phyloP scores from a whole-genome alignment of 2,888 invertebrate species.

The Leucoma salicis region DNA sequence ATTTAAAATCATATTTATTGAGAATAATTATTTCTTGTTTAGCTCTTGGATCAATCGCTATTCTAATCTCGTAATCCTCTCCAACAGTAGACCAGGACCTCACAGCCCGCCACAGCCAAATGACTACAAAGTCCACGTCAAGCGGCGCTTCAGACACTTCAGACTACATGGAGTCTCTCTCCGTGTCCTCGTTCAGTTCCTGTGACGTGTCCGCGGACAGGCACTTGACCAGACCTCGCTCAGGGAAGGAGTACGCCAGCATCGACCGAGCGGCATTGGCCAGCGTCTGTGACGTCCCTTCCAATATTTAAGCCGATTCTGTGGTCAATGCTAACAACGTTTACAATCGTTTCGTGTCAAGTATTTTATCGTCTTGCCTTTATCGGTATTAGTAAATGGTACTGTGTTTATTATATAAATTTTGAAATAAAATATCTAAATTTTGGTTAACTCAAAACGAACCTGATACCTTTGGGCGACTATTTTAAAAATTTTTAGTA shows the following conservation, averaged over 20 bases:
- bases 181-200: slow-evolving; percentile 86
- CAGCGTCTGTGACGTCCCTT: slow-evolving; percentile 31
- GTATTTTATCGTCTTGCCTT: not conserved
- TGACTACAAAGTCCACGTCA: slow-evolving; percentile 84
- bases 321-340: not conserved
- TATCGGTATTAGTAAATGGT: not conserved
- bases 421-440: no score
- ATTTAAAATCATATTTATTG: no score
- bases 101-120: slow-evolving; percentile 77
- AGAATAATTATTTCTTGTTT: no score
- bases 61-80: not conserved
- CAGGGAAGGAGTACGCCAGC: slow-evolving; percentile 72
- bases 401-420: no score
- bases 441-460: no score
- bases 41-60: no score
- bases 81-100: slow-evolving; percentile 62
- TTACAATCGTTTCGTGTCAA: no score
- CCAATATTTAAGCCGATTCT: not conserved
- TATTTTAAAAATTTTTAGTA: no score
- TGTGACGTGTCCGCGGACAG: slow-evolving; percentile 82
- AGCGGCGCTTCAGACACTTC: slow-evolving; percentile 88
- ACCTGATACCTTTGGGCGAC: no score
- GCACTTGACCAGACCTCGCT: slow-evolving; percentile 65
- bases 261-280: slow-evolving; percentile 62
- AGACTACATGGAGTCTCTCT: slow-evolving; percentile 88